phyloP scores from a whole-genome alignment of 2,888 invertebrate genomes.

The Cactoblastis cactorum region DNA sequence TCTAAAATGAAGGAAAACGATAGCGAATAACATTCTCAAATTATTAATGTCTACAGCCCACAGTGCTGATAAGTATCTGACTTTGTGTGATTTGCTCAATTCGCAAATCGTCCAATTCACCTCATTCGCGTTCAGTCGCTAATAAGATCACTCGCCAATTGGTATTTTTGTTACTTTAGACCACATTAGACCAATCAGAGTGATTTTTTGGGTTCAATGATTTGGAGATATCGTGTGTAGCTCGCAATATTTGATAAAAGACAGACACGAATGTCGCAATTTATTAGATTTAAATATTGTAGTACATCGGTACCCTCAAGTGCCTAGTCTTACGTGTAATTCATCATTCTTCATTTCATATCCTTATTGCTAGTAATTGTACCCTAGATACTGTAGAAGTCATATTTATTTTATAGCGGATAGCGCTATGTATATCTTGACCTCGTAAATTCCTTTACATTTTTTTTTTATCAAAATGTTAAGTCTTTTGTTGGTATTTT shows the following conservation, averaged over 20 bases:
- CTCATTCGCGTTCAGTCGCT: too few relatives aligned
- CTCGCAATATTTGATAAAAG: background rate
- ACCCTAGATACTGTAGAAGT: background rate
- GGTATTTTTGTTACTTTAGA: too few relatives aligned
- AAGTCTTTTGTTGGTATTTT: background rate
- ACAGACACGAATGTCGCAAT: background rate
- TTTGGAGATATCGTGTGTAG: background rate
- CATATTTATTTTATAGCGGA: background rate
- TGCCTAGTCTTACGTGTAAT: constrained; percentile 7
- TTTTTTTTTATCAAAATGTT: constrained; percentile 13
- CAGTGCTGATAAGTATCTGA: too few relatives aligned
- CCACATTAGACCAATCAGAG: too few relatives aligned
- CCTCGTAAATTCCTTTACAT: constrained; percentile 7
- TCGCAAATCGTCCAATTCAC: too few relatives aligned
- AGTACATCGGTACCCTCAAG: constrained; percentile 4
- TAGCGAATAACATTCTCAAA: too few relatives aligned
- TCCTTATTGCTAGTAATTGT: background rate
- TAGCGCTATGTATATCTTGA: background rate
- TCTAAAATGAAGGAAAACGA: too few relatives aligned
- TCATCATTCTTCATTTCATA: background rate
- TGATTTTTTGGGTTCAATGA: too few relatives aligned
- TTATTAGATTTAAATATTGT: constrained; percentile 7
- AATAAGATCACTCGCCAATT: too few relatives aligned
- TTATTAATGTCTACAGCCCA: too few relatives aligned
- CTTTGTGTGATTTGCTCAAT: too few relatives aligned